These are phyloP conservation scores for Barypeithes pellucidus DNA, from an alignment of 2,888 invertebrate species.

Conservation along the genomic window DNA sequence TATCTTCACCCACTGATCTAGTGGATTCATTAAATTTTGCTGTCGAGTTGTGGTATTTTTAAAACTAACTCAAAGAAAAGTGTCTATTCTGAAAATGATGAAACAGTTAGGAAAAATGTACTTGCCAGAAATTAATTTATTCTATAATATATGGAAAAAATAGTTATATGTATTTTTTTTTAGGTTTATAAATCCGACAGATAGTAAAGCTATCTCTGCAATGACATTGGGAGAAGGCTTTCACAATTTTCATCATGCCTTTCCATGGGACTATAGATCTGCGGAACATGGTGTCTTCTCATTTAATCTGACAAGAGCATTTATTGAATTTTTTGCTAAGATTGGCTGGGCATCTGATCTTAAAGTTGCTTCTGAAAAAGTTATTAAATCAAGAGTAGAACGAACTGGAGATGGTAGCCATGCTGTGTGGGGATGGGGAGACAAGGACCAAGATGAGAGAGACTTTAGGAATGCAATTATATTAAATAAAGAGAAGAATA, in stretches of 20 bases:
- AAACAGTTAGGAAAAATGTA: too few species aligned
- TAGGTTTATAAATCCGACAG: slow-evolving; percentile 77
- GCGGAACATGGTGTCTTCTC: slow-evolving; percentile 77
- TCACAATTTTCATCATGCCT: slow-evolving; percentile 91
- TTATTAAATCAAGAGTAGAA: slow-evolving; percentile 77
- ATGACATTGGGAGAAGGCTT: slow-evolving; percentile 85
- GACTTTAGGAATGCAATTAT: slow-evolving; percentile 64
- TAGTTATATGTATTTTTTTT: slow-evolving; percentile 61
- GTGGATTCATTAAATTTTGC: too few species aligned
- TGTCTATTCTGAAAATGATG: too few species aligned
- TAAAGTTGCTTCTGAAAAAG: slow-evolving; percentile 83
- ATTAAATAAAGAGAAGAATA: background rate
- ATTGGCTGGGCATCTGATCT: slow-evolving; percentile 92
- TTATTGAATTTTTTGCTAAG: slow-evolving; percentile 86
- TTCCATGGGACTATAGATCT: slow-evolving; percentile 78
- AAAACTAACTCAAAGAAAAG: too few species aligned
- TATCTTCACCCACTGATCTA: too few species aligned
- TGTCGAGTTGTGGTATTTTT: too few species aligned
- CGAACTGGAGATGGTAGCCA: slow-evolving; percentile 63
- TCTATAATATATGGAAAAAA: background rate
- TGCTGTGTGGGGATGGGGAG: slow-evolving; percentile 87
- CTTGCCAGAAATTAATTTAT: too few species aligned
- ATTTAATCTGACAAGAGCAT: slow-evolving; percentile 82
- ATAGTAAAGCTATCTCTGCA: slow-evolving; percentile 80
- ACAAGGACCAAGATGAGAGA: slow-evolving; percentile 75